These are phyloP conservation scores for Loriculus beryllinus DNA, from an alignment of 2,797 vertebrate species.

Conservation along the genomic window DNA sequence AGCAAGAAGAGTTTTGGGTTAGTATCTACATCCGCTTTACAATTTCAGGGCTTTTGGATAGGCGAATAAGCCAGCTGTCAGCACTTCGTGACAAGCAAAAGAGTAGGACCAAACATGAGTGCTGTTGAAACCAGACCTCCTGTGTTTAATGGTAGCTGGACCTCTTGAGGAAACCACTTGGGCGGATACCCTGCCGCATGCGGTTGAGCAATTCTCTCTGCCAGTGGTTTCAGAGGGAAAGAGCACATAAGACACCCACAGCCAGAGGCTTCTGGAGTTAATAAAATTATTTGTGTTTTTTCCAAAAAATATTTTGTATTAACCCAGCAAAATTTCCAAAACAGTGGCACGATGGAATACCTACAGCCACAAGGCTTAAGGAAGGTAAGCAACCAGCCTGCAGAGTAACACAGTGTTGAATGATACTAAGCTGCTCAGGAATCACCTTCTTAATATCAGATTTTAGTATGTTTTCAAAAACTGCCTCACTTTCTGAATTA, in stretches of 20 bases:
- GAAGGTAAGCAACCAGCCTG: neutral
- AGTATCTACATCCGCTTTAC: neutral
- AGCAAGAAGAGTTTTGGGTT: neutral
- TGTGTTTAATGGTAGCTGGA: neutral
- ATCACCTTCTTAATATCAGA: neutral
- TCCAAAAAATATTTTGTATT: neutral
- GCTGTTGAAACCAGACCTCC: slow-evolving; percentile 47
- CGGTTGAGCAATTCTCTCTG: neutral
- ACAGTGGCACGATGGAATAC: accelerated
- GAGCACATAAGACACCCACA: neutral
- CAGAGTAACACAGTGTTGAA: accelerated
- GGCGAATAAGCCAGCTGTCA: neutral
- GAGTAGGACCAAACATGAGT: neutral
- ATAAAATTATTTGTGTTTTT: neutral
- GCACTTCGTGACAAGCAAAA: neutral
- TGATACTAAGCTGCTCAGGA: neutral
- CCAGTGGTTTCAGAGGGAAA: slow-evolving; percentile 36
- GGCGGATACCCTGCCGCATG: neutral
- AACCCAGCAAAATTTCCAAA: neutral
- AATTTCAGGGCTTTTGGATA: neutral
- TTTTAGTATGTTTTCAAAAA: neutral
- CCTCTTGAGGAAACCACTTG: slow-evolving; percentile 46
- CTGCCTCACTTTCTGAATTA: neutral
- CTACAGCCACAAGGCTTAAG: neutral
- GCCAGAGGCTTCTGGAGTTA: neutral